phyloP scores from a whole-genome alignment of 2,797 vertebrate species.

The Pithecia hirsuta region DNA sequence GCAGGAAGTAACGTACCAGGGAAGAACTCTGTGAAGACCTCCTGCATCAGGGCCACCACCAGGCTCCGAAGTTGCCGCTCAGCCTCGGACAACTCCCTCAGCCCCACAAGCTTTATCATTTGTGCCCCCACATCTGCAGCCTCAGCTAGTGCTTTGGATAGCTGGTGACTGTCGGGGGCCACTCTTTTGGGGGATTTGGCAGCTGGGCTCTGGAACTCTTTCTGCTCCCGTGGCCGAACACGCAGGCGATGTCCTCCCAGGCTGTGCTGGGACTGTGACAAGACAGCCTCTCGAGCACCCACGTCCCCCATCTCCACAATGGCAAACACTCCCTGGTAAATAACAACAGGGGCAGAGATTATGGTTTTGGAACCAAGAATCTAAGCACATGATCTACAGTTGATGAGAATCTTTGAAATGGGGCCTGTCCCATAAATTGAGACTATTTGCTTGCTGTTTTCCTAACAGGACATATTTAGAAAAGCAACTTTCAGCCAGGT shows the following conservation, averaged over 20 bases:
- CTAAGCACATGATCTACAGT: background rate
- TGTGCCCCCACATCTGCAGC: constrained; percentile 89
- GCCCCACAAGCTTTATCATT: constrained; percentile 88
- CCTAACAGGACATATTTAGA: background rate
- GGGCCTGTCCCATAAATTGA: background rate
- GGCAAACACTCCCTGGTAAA: constrained; percentile 91
- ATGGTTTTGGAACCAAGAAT: background rate
- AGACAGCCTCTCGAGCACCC: constrained; percentile 76
- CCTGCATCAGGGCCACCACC: constrained; percentile 91
- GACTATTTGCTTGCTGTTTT: background rate
- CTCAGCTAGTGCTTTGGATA: constrained; percentile 86
- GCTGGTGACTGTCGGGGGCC: constrained; percentile 83
- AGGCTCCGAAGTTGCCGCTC: constrained; percentile 89
- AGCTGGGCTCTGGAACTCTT: constrained; percentile 88
- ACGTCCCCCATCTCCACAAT: constrained; percentile 91
- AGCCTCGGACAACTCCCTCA: constrained; percentile 89
- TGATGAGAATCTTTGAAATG: background rate
- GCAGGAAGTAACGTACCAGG: constrained; percentile 85
- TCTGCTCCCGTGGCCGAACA: constrained; percentile 91
- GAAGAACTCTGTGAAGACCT: constrained; percentile 94
- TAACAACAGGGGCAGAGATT: background rate
- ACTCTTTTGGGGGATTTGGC: constrained; percentile 82
- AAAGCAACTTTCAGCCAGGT: background rate
- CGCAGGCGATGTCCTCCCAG: constrained; percentile 88
- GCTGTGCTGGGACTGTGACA: constrained; percentile 86